A percentile compares a stretch with the other conserved stretches of the same genome.
Evolutionary conservation across 35 echinoderm and acorn worm species (phyloP).

Genomic region (Anneissia japonica): DNA sequence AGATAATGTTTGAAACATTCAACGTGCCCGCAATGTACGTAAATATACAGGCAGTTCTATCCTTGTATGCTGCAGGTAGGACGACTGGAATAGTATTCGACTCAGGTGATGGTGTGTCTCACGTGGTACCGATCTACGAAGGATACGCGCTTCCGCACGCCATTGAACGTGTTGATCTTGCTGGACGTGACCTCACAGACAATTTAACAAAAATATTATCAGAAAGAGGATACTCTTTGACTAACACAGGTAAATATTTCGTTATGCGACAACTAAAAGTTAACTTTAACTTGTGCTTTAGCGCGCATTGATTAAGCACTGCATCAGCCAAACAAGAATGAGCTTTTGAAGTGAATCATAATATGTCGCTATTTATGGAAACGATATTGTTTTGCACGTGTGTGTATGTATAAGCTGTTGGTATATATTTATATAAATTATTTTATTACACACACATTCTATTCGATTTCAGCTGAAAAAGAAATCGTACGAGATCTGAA

Average conservation of each 20-base stretch:
- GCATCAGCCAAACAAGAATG: not conserved
- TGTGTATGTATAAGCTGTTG: too few species aligned
- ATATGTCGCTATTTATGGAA: too few species aligned
- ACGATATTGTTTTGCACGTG: too few species aligned
- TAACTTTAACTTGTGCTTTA: too few species aligned
- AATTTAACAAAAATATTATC: slow-evolving; percentile 29
- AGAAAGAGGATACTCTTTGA: slow-evolving; percentile 32
- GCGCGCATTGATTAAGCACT: not conserved
- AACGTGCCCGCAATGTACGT: slow-evolving; percentile 38
- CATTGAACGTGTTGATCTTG: slow-evolving; percentile 21
- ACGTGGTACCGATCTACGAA: slow-evolving; percentile 32
- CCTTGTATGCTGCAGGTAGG: slow-evolving; percentile 31
- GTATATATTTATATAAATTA: too few species aligned
- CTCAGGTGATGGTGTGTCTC: slow-evolving; percentile 29
- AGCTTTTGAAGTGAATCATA: not conserved
- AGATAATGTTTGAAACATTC: slow-evolving; percentile 52
- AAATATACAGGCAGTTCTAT: slow-evolving; percentile 35
- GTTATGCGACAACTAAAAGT: too few species aligned
- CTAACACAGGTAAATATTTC: slow-evolving; percentile 22
- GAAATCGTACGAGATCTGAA: slow-evolving; percentile 56
- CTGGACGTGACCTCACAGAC: slow-evolving; percentile 23
- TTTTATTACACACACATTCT: too few species aligned
- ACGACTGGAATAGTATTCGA: slow-evolving; percentile 34
- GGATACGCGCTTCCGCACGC: slow-evolving; percentile 37
- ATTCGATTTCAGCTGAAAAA: slow-evolving; percentile 35